Evolutionary conservation across 2,888 invertebrate genomes (phyloP).

Genomic region (Drosophila flavopinicola): DNA sequence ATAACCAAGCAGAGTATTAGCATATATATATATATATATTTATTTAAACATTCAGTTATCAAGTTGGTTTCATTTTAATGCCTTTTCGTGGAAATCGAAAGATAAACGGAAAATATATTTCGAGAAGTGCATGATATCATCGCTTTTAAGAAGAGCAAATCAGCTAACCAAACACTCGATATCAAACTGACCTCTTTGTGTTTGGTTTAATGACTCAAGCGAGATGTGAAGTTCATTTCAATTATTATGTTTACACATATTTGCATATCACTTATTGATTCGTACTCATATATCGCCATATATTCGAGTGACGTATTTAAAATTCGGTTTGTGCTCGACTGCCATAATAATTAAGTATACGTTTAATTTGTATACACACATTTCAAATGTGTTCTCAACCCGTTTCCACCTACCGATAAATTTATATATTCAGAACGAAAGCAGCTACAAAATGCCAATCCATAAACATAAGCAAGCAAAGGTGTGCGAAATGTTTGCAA

Average conservation of each 20-base stretch:
- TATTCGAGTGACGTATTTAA: neutral
- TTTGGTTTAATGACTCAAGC: slow-evolving; percentile 1
- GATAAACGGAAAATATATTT: neutral
- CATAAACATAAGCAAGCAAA: neutral
- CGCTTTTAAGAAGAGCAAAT: neutral
- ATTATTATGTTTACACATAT: neutral
- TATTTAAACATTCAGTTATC: neutral
- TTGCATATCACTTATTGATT: neutral
- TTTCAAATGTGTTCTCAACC: slow-evolving; percentile 14
- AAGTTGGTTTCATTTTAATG: neutral
- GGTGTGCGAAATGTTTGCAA: slow-evolving; percentile 17
- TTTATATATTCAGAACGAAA: slow-evolving; percentile 18
- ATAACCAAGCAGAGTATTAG: neutral
- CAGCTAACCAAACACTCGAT: neutral
- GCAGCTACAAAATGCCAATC: slow-evolving; percentile 13
- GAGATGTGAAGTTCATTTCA: neutral
- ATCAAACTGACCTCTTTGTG: slow-evolving; percentile 8
- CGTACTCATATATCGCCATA: neutral
- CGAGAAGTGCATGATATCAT: slow-evolving; percentile 20
- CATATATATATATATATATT: too few relatives aligned
- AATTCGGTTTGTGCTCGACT: neutral
- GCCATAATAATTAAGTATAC: slow-evolving; percentile 12
- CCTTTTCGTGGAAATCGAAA: neutral
- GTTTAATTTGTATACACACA: slow-evolving; percentile 6
- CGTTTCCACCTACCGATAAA: slow-evolving; percentile 16